Conservation (phyloP, 2,888 invertebrate genomes). For the Callimorpha dominula region DNA sequence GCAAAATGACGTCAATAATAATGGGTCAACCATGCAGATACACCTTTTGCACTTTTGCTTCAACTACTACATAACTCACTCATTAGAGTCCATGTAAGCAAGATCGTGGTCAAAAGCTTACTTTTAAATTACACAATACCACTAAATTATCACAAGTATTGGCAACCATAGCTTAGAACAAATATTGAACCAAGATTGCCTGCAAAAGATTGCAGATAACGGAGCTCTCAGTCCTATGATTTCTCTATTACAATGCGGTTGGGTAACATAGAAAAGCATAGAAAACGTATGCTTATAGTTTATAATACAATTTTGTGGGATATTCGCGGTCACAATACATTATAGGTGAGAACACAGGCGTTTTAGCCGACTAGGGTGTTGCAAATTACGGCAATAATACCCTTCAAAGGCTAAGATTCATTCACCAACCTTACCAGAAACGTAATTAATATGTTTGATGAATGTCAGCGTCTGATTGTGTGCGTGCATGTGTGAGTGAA, state of each 20-base stretch:
- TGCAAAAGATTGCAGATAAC: conserved; percentile 44
- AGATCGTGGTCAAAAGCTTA: background rate
- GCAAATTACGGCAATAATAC: no score
- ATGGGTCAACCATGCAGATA: background rate
- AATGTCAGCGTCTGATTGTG: no score
- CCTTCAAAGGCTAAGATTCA: no score
- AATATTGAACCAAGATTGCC: conserved; percentile 36
- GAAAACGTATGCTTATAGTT: conserved; percentile 27
- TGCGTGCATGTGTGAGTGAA: no score
- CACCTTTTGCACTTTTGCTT: background rate
- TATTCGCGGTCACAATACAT: background rate
- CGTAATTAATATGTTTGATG: no score
- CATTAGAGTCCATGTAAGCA: background rate
- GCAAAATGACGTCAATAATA: background rate
- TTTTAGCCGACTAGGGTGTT: background rate
- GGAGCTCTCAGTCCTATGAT: conserved; percentile 28
- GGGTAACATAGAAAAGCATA: conserved; percentile 34
- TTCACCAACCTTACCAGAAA: no score
- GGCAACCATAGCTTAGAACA: conserved; percentile 34
- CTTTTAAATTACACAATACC: background rate
- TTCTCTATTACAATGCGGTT: conserved; percentile 44
- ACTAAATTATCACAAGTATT: background rate
- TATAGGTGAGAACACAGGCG: background rate
- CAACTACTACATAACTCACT: background rate
- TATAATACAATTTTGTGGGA: conserved; percentile 6